These are phyloP conservation scores for Tenodera sinensis DNA, from an alignment of 2,888 invertebrate species.

Conservation along the genomic window DNA sequence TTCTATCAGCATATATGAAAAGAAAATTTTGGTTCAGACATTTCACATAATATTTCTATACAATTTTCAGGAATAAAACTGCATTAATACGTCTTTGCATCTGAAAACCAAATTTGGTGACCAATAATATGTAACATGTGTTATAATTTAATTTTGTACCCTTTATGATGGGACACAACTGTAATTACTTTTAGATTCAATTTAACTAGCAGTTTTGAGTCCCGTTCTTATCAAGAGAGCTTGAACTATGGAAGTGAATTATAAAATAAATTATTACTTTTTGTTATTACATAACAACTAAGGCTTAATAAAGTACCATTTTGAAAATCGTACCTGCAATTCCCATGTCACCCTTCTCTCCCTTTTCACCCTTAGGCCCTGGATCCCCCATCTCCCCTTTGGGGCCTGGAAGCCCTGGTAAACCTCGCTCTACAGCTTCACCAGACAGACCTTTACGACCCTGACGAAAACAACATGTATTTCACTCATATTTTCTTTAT, in stretches of 20 bases:
- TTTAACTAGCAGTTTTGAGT: neutral
- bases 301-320: neutral
- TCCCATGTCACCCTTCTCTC: slow-evolving; percentile 51
- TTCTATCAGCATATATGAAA: neutral
- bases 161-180: neutral
- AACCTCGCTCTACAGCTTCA: slow-evolving; percentile 58
- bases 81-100: neutral
- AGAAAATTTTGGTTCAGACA: neutral
- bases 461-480: slow-evolving; percentile 37
- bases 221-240: neutral
- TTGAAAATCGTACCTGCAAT: slow-evolving; percentile 45
- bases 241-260: slow-evolving; percentile 18
- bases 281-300: neutral
- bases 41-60: neutral
- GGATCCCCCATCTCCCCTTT: slow-evolving; percentile 55
- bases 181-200: neutral
- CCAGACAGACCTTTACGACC: slow-evolving; percentile 54
- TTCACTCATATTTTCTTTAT: neutral
- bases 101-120: neutral
- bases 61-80: neutral
- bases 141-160: neutral
- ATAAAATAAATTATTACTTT: neutral
- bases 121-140: neutral
- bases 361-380: slow-evolving; percentile 49
- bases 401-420: slow-evolving; percentile 61